Conservation (phyloP, 2,888 invertebrate genomes). For the Hermaeophaga mercurialis region DNA sequence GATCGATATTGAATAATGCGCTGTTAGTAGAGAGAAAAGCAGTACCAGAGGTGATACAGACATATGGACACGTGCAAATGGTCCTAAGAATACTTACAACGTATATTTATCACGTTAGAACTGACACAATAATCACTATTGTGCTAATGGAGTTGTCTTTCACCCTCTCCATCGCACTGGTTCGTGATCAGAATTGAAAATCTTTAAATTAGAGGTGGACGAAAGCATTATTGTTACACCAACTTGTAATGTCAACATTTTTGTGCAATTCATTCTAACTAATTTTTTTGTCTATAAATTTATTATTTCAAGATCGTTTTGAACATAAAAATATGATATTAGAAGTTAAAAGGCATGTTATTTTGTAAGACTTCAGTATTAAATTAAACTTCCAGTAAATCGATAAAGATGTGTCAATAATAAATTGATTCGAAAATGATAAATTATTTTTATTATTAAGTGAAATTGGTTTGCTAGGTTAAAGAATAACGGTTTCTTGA, state of each 20-base stretch:
- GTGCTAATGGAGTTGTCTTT: constrained; percentile 47
- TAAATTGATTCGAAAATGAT: no score
- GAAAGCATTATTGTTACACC: no score
- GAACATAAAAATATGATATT: no score
- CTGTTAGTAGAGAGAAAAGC: constrained; percentile 10
- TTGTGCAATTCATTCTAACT: no score
- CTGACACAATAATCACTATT: constrained; percentile 36
- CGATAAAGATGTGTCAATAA: no score
- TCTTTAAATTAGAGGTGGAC: constrained; percentile 23
- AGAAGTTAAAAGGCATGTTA: no score
- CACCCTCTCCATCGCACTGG: constrained; percentile 39
- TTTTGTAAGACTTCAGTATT: no score
- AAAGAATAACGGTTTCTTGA: not conserved
- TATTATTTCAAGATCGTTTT: no score
- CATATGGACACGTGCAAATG: constrained; percentile 31
- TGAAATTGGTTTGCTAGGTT: not conserved
- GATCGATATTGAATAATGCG: constrained; percentile 8
- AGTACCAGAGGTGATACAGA: not conserved
- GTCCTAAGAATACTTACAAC: constrained; percentile 19
- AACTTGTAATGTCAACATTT: no score
- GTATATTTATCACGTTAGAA: constrained; percentile 32
- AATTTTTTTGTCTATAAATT: no score
- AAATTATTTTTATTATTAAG: no score
- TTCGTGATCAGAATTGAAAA: constrained; percentile 43
- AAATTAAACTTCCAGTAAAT: no score